Evolutionary conservation across 2,113 vertebrate species (phyloP).

Genomic region (Myrmecophaga tridactyla): DNA sequence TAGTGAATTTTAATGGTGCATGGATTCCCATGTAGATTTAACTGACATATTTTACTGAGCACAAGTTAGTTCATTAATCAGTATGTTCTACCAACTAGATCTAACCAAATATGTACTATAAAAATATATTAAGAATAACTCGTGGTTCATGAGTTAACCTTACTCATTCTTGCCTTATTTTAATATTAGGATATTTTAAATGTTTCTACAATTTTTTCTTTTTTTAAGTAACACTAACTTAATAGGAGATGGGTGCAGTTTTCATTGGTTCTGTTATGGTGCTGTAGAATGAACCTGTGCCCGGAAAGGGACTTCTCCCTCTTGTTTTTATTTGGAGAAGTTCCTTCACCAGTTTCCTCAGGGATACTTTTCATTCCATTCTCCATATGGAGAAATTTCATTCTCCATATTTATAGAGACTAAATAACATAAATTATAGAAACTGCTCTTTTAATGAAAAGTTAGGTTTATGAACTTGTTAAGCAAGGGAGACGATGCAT

Average conservation of each 20-base stretch:
- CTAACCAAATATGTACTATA: neutral
- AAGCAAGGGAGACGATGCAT: neutral
- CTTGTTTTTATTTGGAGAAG: neutral
- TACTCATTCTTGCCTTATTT: neutral
- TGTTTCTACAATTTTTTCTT: neutral
- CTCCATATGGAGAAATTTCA: too few relatives aligned
- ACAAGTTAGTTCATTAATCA: neutral
- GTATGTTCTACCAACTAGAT: neutral
- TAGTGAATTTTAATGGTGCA: neutral
- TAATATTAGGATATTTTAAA: slow-evolving; percentile 7
- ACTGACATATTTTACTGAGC: neutral
- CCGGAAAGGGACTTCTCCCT: neutral
- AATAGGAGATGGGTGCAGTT: neutral
- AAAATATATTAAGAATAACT: neutral
- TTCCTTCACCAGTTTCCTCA: neutral
- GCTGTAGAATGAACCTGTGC: neutral
- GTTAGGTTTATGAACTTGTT: neutral
- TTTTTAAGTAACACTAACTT: neutral
- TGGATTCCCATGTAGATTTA: neutral
- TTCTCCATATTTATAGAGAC: neutral
- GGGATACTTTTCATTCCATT: neutral
- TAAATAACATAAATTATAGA: neutral
- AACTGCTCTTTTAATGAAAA: neutral
- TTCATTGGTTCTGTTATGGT: neutral
- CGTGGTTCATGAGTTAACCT: neutral